Evolutionary conservation across 2,888 invertebrate species (phyloP), one percentile per base, ranked within the genome.

Genomic region (Andrena camellia): DNA sequence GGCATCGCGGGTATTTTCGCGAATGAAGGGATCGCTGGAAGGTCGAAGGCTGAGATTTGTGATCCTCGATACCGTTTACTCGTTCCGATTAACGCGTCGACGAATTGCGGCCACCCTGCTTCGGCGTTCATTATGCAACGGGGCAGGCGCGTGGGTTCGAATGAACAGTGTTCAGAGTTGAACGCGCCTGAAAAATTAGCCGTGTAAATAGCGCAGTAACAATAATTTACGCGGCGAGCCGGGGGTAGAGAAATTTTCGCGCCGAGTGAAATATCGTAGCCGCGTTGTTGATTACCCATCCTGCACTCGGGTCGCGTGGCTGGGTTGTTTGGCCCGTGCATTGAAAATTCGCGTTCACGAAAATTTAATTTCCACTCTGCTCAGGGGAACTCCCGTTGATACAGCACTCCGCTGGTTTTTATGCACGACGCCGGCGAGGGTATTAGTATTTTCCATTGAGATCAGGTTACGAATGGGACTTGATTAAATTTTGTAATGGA

Each of bases 401-500:
- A 66, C 31, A n/a, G 17, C 13, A 7, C 17, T 35, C 13, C 7
- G 48, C 23, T 1, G 29, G 23, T 26, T 70, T 74, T 35, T 57
- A 42, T 29, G 20, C n/a, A 20, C n/a, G 7, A 10, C 17, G 26
- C 13, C 57, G 52, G 8, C 29, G 48, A 48, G 60, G 52, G n/a
- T 68, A 23, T 35, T 33, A 76, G 42, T 59, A 63, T 77, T 72
- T 68, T 72, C 17, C 72, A 69, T 83, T 77, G 69, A 72, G 71
- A 72, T 83, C 68, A 68, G 57, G 23, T 67, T 72, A 57, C 67
- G 70, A 31, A 68, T 68, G 66, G 52, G 52, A 33, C 31, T 72
- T 71, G 68, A 83, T 82, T 77, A 71, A 83, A 77, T 83, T 67
- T 54, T 29, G 23, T 31, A 59, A 62, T 23, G 13, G 50, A 42